Base-by-base conservation (phyloP, 2,888 invertebrate genomes). In the Sinohyriopsis cumingii region DNA sequence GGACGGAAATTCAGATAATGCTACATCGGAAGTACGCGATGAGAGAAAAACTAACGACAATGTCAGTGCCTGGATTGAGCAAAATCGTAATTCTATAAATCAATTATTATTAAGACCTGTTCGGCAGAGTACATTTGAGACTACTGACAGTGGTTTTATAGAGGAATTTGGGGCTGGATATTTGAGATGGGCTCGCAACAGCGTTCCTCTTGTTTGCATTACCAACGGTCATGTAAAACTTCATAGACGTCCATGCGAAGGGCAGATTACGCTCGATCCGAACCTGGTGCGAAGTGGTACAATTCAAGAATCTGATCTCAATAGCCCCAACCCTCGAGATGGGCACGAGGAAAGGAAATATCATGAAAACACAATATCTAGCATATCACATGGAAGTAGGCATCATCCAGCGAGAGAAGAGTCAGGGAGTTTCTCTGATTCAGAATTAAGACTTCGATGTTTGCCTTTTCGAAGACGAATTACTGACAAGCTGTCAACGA, bases 71-170 rank as follows among this genome's bases (percentile, higher is more conserved):
- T 70, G 75, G 75, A 63, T 72, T 63, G 68, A 72, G 33, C 62
- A 67, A 33, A 77, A 77, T 62, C 61, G 55, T 12, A 55, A 33
- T 9, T n/a, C 63, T 3, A 55, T 71, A 19, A 73, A 57, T 19
- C 54, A 63, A 20, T 59, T 57, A 6, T 55, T 55, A 54, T 67
- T 73, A 7, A 70, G 65, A 20, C 78, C 79, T 1, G 65, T 68
- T 6, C 70, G 83, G 9, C 83, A 84, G 63, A 77, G 76, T 9
- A 84, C 83, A 2, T 67, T 76, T 9, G 84, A 84, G n/a, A 83
- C 84, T 1, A 70, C 77, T 6, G 84, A 84, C 69, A 84, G 84
- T 69, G 85, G 85, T 1, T 82, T 81, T 63, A 64, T 63, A 22
- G 22, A 28, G 25, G n/a, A 22, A 55, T 15, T 24, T 25, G 20